These are phyloP conservation scores for Rhabdophis nuchalis DNA, from an alignment of 2,797 vertebrate genomes.

Conservation along the genomic window DNA sequence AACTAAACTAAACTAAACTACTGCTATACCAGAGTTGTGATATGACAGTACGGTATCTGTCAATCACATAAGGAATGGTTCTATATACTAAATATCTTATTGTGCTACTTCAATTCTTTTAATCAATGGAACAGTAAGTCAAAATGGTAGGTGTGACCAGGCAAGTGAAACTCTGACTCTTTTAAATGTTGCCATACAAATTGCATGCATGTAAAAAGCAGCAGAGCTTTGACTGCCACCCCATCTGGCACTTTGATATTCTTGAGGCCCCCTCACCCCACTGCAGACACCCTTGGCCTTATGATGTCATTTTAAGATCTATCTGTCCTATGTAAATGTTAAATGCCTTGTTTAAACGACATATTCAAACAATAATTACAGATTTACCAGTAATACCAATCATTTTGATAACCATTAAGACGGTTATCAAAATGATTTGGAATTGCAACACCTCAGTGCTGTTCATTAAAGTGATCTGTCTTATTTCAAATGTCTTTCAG, in stretches of 20 bases:
- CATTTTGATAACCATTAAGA: too few relatives aligned
- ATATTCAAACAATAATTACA: neutral
- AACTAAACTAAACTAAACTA: too few relatives aligned
- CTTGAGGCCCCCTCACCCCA: neutral
- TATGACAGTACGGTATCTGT: neutral
- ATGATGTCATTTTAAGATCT: neutral
- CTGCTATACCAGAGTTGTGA: neutral
- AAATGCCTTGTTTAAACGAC: neutral
- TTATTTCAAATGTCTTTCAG: neutral
- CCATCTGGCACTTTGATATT: neutral
- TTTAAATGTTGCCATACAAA: neutral
- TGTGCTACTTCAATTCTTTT: neutral
- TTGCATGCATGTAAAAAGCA: neutral
- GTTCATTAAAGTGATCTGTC: neutral
- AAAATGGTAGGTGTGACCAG: neutral
- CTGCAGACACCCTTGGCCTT: neutral
- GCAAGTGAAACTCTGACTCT: neutral
- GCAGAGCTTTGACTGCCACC: neutral
- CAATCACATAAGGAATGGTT: neutral
- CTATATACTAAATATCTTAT: neutral
- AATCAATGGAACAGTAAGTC: neutral
- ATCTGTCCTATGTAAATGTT: neutral
- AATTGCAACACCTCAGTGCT: neutral
- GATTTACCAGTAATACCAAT: neutral
- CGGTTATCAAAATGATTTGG: neutral